Base-by-base conservation (phyloP, 2,888 invertebrate species). In the Eupithecia tripunctaria region DNA sequence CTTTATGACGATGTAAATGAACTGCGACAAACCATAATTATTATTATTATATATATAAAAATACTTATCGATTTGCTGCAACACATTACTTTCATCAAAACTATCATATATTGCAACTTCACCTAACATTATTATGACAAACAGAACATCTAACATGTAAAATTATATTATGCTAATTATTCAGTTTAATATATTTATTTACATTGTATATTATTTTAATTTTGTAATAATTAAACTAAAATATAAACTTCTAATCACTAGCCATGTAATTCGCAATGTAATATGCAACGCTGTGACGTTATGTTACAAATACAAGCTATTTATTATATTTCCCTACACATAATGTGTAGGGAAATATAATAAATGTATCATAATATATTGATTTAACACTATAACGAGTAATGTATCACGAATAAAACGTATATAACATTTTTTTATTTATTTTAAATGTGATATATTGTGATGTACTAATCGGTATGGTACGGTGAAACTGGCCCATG, bases 191-290 rank as follows among this genome's bases (percentile, higher is more conserved):
- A 86, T 91, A 92, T 92, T 86, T 91, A 92, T 92, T 86, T 91
- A 93, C 92, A 92, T 74, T 75, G 72, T 75, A 75, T 75, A 77
- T 78, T 80, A 76, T 71, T 72, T 29, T 81, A 81, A 68, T 72
- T 72, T 74, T 78, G 75, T 75, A 75, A 68, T 78, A 79, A 81
- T 82, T 76, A 79, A 81, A 81, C 91, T 92, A 92, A 89, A 84
- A 89, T 91, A 93, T 93, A 93, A 91, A 91, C 78, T 82, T 91
- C 94, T 94, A 94, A 93, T 94, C 94, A 94, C 94, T 94, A 94
- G 94, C 94, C 94, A 94, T 94, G 86, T 90, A 90, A 90, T 90
- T 93, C 90, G 92, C 90, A 88, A 90, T 87, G 84, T 77, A 73
- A 56, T 76, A 81, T 79, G 81, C 79, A 80, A 81, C 76, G 73